phyloP scores from a whole-genome alignment of 2,113 vertebrate genomes.

The Calypte anna region DNA sequence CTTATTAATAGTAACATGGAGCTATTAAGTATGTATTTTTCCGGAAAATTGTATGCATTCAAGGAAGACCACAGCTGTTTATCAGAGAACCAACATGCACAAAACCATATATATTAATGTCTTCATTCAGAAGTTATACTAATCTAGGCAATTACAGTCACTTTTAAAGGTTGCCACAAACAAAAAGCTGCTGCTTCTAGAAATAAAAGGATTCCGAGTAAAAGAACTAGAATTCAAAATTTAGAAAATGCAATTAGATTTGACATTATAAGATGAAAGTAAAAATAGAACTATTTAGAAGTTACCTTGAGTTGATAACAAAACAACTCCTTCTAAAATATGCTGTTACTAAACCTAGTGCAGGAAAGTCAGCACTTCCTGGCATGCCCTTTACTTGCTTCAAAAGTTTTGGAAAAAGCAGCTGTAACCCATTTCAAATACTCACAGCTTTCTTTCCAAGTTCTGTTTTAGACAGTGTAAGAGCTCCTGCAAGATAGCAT shows the following conservation, averaged over 20 bases:
- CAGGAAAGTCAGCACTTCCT: background rate
- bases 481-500: constrained; percentile 91
- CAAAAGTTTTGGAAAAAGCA: background rate
- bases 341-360: background rate
- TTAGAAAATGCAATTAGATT: background rate
- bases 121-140: background rate
- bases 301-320: background rate
- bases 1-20: background rate
- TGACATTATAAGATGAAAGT: background rate
- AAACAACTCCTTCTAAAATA: constrained; percentile 17
- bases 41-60: background rate
- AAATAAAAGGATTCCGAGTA: background rate
- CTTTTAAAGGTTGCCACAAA: background rate
- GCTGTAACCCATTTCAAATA: constrained; percentile 30
- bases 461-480: constrained; percentile 93
- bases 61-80: background rate
- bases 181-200: background rate
- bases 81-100: constrained; percentile 25
- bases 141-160: background rate
- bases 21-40: background rate
- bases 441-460: constrained; percentile 99
- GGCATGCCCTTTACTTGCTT: background rate
- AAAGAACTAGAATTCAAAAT: background rate
- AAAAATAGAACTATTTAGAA: background rate
- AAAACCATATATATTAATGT: background rate